Evolutionary conservation across 2,113 vertebrate species (phyloP).

Genomic region (Verasper variegatus): DNA sequence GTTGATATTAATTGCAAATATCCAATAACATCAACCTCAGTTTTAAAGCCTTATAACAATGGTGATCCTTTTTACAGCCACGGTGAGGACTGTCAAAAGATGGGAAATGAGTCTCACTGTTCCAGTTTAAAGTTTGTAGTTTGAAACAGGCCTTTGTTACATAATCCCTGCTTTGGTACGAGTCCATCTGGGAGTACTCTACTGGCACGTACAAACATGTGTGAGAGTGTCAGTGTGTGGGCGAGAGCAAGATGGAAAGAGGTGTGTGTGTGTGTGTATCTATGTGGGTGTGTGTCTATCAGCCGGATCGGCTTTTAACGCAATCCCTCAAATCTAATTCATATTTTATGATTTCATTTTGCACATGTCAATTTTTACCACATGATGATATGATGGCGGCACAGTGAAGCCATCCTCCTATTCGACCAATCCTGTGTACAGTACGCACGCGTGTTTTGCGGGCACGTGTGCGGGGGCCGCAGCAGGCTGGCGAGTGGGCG

Average conservation of each 20-base stretch:
- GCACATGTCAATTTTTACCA: conserved; percentile 34
- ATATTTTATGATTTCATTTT: conserved; percentile 19
- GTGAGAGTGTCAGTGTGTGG: conserved; percentile 70
- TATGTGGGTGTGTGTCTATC: conserved; percentile 20
- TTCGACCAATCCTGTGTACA: neutral
- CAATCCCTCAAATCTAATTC: conserved; percentile 32
- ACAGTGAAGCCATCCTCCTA: neutral
- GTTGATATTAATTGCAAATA: neutral
- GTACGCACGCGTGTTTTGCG: neutral
- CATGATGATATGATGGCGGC: conserved; percentile 2
- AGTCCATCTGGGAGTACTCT: conserved; percentile 77
- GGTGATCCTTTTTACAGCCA: no score
- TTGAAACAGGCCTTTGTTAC: conserved; percentile 68
- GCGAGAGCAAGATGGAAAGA: conserved; percentile 71
- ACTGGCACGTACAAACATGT: conserved; percentile 63
- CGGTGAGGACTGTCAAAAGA: neutral
- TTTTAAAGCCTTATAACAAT: neutral
- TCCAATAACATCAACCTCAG: neutral
- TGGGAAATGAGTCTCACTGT: neutral
- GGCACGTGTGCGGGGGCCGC: conserved; percentile 31
- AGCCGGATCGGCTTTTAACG: neutral
- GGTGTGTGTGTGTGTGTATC: conserved; percentile 38
- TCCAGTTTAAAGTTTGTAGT: conserved; percentile 47
- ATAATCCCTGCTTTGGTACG: conserved; percentile 70
- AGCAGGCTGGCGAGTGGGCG: conserved; percentile 76